Percentiles rank a stretch among this genome's conserved stretches.
phyloP scores from a whole-genome alignment of 2,113 vertebrate genomes.

The Cyprinodon variegatus region DNA sequence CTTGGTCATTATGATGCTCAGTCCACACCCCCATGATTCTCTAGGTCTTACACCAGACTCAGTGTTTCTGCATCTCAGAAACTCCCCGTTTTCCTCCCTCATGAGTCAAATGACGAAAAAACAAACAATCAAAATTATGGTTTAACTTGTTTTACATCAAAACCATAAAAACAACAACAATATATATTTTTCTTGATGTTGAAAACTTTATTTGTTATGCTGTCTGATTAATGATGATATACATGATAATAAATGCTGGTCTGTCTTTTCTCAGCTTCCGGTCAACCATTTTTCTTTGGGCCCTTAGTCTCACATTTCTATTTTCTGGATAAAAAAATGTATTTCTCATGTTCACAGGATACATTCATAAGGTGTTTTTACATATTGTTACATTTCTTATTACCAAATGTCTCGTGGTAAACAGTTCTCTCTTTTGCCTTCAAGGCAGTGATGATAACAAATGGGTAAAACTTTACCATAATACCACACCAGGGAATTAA shows the following conservation, averaged over 20 bases:
- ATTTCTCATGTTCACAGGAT: conserved; percentile 8
- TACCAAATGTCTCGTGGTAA: not conserved
- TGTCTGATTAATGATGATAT: not conserved
- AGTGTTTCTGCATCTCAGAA: conserved; percentile 68
- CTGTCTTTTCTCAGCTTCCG: conserved; percentile 47
- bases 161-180: not conserved
- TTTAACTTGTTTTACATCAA: not conserved
- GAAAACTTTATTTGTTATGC: not conserved
- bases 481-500: too few relatives aligned
- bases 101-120: conserved; percentile 23
- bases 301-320: conserved; percentile 37
- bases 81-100: conserved; percentile 34
- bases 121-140: not conserved
- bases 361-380: conserved; percentile 1
- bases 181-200: not conserved
- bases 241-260: conserved; percentile 39
- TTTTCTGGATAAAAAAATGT: not conserved
- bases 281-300: not conserved
- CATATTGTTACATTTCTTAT: not conserved
- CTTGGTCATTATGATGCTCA: conserved; percentile 79
- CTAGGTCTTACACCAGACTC: conserved; percentile 62
- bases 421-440: not conserved
- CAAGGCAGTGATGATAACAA: not conserved
- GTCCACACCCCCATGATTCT: conserved; percentile 63
- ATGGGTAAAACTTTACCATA: not conserved